These are phyloP conservation scores for Nycticebus coucang DNA, from an alignment of 2,113 vertebrate species.

Conservation along the genomic window DNA sequence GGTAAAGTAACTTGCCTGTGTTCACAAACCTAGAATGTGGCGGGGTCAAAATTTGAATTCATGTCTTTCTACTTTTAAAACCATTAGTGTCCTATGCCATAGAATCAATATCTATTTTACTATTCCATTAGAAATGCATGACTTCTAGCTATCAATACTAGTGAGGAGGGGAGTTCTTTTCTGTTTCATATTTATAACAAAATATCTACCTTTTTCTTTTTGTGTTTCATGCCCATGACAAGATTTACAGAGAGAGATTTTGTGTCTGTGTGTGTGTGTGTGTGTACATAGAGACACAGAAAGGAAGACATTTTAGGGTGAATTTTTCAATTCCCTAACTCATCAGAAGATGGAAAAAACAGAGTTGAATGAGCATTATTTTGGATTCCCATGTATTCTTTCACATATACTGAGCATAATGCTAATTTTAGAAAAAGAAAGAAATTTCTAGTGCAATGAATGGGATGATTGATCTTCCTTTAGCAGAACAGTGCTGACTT, in stretches of 20 bases:
- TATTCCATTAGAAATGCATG: not conserved
- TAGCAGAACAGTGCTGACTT: not conserved
- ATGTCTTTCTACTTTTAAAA: not conserved
- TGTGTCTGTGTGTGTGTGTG: not conserved
- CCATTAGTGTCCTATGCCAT: not conserved
- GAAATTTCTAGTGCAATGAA: not conserved
- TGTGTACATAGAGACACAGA: not conserved
- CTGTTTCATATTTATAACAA: not conserved
- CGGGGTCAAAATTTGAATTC: not conserved
- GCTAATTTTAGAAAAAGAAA: not conserved
- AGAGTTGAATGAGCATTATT: not conserved
- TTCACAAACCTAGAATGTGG: not conserved
- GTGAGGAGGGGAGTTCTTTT: not conserved
- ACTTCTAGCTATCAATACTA: not conserved
- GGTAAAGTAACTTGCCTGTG: not conserved
- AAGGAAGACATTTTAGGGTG: not conserved
- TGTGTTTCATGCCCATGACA: not conserved
- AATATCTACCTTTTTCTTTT: not conserved
- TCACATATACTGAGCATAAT: not conserved
- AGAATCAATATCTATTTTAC: not conserved
- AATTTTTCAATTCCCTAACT: slow-evolving; percentile 38
- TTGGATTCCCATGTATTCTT: not conserved
- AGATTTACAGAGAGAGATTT: not conserved
- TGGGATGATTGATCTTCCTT: not conserved
- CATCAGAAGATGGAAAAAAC: not conserved